Conservation (phyloP, 2,888 invertebrate genomes). For the Hemithea aestivaria region DNA sequence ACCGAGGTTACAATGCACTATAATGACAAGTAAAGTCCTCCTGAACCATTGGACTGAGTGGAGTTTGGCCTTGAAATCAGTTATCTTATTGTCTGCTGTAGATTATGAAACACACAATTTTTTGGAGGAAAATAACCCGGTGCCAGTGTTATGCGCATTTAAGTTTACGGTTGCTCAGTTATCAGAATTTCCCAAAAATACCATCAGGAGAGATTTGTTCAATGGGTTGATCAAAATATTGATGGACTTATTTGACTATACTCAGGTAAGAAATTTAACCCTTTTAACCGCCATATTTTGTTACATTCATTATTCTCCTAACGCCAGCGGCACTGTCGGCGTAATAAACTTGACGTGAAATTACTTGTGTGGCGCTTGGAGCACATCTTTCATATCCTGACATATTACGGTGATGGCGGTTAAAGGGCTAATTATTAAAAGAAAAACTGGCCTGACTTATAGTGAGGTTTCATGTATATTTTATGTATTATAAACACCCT, state of each 20-base stretch:
- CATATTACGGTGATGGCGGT: too few relatives aligned
- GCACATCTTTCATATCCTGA: too few relatives aligned
- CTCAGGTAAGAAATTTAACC: too few relatives aligned
- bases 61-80: constrained; percentile 44
- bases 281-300: too few relatives aligned
- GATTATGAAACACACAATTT: constrained; percentile 24
- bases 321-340: too few relatives aligned
- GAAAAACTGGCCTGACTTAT: too few relatives aligned
- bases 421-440: too few relatives aligned
- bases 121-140: not conserved
- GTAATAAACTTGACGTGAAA: too few relatives aligned
- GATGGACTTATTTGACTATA: constrained; percentile 22
- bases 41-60: constrained; percentile 49
- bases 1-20: constrained; percentile 38
- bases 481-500: too few relatives aligned
- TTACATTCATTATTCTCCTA: too few relatives aligned
- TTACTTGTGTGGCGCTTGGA: too few relatives aligned
- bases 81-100: constrained; percentile 22
- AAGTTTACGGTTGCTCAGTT: constrained; percentile 48
- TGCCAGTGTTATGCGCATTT: constrained; percentile 52
- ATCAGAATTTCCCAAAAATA: constrained; percentile 48
- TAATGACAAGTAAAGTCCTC: constrained; percentile 45
- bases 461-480: too few relatives aligned
- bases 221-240: constrained; percentile 43
- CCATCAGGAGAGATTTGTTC: constrained; percentile 48